Conservation (phyloP, 2,113 vertebrate species). For the Panthera leo region DNA sequence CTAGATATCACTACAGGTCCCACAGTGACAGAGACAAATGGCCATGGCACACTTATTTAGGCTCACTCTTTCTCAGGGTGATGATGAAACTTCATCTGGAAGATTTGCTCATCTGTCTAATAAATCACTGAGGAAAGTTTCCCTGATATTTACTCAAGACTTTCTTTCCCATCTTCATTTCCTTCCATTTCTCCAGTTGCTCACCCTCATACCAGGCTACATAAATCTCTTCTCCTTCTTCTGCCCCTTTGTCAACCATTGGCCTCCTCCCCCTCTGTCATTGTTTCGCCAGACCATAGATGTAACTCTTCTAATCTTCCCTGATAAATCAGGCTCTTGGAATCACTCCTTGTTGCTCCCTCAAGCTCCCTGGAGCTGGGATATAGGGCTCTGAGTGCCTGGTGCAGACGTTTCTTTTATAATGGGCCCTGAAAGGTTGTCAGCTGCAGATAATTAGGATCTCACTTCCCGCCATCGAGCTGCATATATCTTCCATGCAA, state of each 20-base stretch:
- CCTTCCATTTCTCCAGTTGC: conserved; percentile 52
- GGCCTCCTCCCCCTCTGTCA: conserved; percentile 71
- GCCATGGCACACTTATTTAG: conserved; percentile 2
- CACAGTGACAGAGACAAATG: conserved; percentile 49
- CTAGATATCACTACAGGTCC: background rate
- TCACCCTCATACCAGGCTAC: conserved; percentile 48
- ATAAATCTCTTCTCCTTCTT: conserved; percentile 75
- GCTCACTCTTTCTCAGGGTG: background rate
- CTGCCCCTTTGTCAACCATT: conserved; percentile 73
- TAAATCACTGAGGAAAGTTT: conserved; percentile 70
- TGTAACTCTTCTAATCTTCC: conserved; percentile 77
- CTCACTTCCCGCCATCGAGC: conserved; percentile 73
- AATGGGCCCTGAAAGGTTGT: conserved; percentile 81
- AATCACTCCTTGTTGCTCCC: conserved; percentile 73
- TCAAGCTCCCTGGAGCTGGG: conserved; percentile 70
- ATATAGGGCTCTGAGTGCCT: conserved; percentile 65
- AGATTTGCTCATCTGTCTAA: conserved; percentile 59
- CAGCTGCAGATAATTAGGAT: conserved; percentile 81
- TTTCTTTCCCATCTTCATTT: conserved; percentile 60
- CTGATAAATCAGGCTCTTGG: conserved; percentile 77
- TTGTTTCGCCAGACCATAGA: conserved; percentile 72
- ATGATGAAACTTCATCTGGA: conserved; percentile 60
- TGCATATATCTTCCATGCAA: conserved; percentile 77
- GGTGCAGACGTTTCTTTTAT: conserved; percentile 76
- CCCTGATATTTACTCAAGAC: conserved; percentile 68